Percentiles rank a stretch among this genome's conserved stretches.
phyloP scores from a whole-genome alignment of 1,140 invertebrate genomes.

The Eueides isabella region DNA sequence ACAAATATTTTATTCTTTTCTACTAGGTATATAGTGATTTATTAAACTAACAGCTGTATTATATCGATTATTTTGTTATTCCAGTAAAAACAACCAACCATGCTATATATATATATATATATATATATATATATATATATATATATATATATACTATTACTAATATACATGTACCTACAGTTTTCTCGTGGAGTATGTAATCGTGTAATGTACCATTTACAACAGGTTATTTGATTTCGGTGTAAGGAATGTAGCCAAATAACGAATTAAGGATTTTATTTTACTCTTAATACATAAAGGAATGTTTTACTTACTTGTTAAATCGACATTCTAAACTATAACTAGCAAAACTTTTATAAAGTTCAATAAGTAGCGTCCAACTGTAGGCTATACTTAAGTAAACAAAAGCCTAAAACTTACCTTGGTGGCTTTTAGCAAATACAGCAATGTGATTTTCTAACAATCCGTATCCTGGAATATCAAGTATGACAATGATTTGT shows the following conservation, averaged over 20 bases:
- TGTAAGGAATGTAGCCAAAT: neutral
- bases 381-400: neutral
- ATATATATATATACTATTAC: no score
- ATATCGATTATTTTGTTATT: neutral
- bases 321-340: neutral
- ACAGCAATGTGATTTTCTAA: conserved; percentile 79
- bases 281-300: neutral
- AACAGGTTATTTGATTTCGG: neutral
- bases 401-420: conserved; percentile 61
- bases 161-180: no score
- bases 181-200: neutral
- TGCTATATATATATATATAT: neutral
- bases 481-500: conserved; percentile 25
- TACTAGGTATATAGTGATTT: neutral
- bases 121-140: no score
- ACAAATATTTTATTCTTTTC: no score
- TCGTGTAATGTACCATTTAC: neutral
- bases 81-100: neutral
- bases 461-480: conserved; percentile 72
- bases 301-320: neutral
- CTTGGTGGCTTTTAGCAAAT: conserved; percentile 61
- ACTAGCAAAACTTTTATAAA: neutral
- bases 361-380: neutral
- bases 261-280: neutral
- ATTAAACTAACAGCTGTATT: neutral